Evolutionary conservation across 2,888 invertebrate genomes (phyloP), one percentile per base, ranked within the genome.

Genomic region (Scaptomyza polygonia): DNA sequence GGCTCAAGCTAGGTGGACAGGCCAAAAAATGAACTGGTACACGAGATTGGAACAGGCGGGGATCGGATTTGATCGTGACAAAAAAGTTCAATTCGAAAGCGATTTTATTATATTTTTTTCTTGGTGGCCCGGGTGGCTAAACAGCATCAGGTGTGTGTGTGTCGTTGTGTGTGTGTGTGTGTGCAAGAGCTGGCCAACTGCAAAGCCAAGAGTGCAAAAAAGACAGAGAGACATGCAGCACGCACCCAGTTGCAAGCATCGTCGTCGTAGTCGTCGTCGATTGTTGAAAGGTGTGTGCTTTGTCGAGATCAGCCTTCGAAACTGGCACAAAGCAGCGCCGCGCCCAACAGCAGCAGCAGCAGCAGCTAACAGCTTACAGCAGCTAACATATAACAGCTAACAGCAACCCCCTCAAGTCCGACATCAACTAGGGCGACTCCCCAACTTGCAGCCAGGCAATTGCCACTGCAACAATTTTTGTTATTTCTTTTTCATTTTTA

Each of bases 11-110:
- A 39, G 61, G 66, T 72, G 67, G 73, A 68, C 59, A 44, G 52
- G 44, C 61, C 51, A 47, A 42, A 58, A 53, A 34, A 51, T 48
- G 55, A 54, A 54, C 27, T 39, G 44, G 39, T 48, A 56, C 43
- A 53, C 40, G 51, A 43, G 69, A 48, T 52, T 55, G 45, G 42
- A 47, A 39, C 51, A 47, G 57, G 36, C 40, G 44, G 48, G 42
- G 43, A 57, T 59, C 45, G 58, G 43, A 57, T 61, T 63, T 55
- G 64, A 72, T 84, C 79, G 82, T 85, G 79, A 87, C 83, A 84
- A 82, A 82, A 83, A 85, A 85, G 88, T 83, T 79, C 88, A 87
- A 87, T 87, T 83, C 85, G 87, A 83, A 87, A 83, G 87, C 87
- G 74, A 68, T 67, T 79, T 66, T 64, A 67, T 30, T 79, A 59